These are phyloP conservation scores for Ornithoptera priamus DNA, from an alignment of 2,888 invertebrate species.

Conservation along the genomic window DNA sequence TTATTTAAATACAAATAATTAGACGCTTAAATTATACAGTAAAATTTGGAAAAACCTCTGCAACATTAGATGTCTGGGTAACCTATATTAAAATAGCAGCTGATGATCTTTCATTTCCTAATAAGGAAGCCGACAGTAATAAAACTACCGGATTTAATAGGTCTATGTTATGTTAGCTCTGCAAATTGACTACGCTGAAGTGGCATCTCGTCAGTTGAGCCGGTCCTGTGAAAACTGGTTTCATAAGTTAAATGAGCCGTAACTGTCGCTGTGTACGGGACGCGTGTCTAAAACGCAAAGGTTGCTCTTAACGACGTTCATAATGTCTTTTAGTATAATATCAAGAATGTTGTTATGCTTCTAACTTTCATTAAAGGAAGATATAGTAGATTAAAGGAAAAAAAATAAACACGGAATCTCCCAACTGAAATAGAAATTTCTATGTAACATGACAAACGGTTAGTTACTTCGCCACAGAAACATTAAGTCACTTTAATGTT, in stretches of 20 bases:
- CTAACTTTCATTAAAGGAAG: no score
- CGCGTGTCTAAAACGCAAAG: constrained; percentile 15
- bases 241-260: constrained; percentile 34
- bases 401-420: no score
- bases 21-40: no score
- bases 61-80: neutral
- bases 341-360: no score
- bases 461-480: no score
- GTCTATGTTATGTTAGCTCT: constrained; percentile 35
- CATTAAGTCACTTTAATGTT: no score
- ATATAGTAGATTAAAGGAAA: no score
- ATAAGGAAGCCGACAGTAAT: constrained; percentile 35
- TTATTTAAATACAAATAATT: no score
- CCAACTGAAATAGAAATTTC: no score
- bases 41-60: no score
- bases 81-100: constrained; percentile 35
- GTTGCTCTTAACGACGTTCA: constrained; percentile 30
- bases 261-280: constrained; percentile 32
- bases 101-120: constrained; percentile 33
- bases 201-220: constrained; percentile 27
- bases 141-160: constrained; percentile 37
- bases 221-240: constrained; percentile 35
- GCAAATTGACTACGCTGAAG: constrained; percentile 33
- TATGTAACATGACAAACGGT: no score
- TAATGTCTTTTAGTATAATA: constrained; percentile 5